Base-by-base conservation (phyloP, 30 jellyfish, hydroid and myxozoan genomes). In the Turritopsis dohrnii region DNA sequence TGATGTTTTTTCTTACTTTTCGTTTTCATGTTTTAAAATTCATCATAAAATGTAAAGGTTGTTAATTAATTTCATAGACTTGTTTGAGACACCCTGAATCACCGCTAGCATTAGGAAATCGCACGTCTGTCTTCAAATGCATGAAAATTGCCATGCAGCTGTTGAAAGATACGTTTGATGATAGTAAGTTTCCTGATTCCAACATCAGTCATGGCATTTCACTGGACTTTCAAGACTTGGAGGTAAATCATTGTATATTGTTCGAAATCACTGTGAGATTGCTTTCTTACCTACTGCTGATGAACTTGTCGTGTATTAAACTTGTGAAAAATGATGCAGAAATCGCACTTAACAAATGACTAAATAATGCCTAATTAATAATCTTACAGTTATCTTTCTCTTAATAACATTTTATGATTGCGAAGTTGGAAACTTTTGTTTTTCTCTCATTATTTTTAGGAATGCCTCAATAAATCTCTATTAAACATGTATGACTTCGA, bases 71-170 rank as follows among this genome's bases (percentile, higher is more conserved):
- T 79, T 79, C 66, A 53, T 79, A 94, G 99, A 86, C 99, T 13
- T 94, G 99, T 79, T 75, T 94, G 31, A 88, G 99, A 20, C 99
- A 94, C 79, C 99, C 99, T 7, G 99, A 94, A 28, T 94, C 99
- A 19, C 96, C 96, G 21, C 76, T 94, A 80, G 97, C 99, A 18
- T 75, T 52, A 23, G 99, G 99, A 1, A 94, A 89, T 77, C 66
- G 99, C 25, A 72, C 71, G 31, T 95, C 97, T 0, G 99, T 94
- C 8, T 94, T 94, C 80, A 79, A 71, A 76, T 79, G 95, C 82
- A 94, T 94, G 99, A 89, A 97, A 60, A 65, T 85, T 26, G 96
- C 99, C 17, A 94, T 94, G 99, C 71, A 91, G 29, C 81, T 92
- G 0, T 54, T 94, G 87, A 79, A 82, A 71, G 93, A 41, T 30